Percentiles rank a stretch among this genome's conserved stretches.
Evolutionary conservation across 2,888 invertebrate genomes (phyloP).

Genomic region (Tenthredo mesomela): DNA sequence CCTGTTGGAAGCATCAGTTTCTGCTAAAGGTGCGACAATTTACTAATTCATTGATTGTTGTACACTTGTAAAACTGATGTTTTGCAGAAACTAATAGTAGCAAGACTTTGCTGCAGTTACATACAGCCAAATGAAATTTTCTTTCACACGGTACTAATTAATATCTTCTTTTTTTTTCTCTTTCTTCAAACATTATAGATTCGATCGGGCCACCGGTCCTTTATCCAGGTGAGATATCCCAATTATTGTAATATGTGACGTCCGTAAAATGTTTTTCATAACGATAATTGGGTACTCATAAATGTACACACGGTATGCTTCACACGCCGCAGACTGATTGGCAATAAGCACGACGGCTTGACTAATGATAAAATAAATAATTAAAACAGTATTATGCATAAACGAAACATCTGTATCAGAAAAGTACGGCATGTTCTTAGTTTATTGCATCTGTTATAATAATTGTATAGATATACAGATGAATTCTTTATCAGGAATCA

Average conservation of each 20-base stretch:
- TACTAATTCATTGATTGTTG: slow-evolving; percentile 50
- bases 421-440: background rate
- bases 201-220: slow-evolving; percentile 68
- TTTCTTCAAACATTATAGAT: slow-evolving; percentile 66
- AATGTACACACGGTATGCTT: background rate
- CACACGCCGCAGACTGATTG: background rate
- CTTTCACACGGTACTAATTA: slow-evolving; percentile 27
- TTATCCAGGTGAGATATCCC: slow-evolving; percentile 73
- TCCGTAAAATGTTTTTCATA: background rate
- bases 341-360: background rate
- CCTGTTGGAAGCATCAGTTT: slow-evolving; percentile 76
- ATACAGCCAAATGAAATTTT: slow-evolving; percentile 18
- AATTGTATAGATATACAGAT: slow-evolving; percentile 15
- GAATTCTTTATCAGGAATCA: slow-evolving; percentile 10
- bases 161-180: slow-evolving; percentile 49
- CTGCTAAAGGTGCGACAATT: slow-evolving; percentile 74
- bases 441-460: slow-evolving; percentile 23
- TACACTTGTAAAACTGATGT: slow-evolving; percentile 22
- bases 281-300: slow-evolving; percentile 7
- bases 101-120: background rate
- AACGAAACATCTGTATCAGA: slow-evolving; percentile 20
- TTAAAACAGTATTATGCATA: background rate
- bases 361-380: background rate
- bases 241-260: slow-evolving; percentile 26
- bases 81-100: background rate